phyloP scores from a whole-genome alignment of 2,888 invertebrate species.

The Idaea aversata region DNA sequence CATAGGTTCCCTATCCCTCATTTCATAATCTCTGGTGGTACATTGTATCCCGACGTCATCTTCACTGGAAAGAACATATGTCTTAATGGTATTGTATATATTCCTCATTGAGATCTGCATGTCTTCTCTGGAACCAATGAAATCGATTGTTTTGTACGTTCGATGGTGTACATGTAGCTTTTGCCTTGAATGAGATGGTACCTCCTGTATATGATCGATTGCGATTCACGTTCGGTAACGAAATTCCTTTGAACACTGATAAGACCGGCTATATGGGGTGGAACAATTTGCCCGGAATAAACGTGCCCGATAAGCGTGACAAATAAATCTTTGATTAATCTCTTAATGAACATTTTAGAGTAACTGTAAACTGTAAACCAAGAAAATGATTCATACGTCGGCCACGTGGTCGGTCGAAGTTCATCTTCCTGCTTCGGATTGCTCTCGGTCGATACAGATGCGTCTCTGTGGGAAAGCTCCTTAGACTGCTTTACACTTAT shows the following conservation, averaged over 20 bases:
- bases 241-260: slow-evolving; percentile 49
- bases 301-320: slow-evolving; percentile 43
- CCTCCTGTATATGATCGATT: slow-evolving; percentile 48
- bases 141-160: slow-evolving; percentile 43
- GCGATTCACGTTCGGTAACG: slow-evolving; percentile 43
- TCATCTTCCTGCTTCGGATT: slow-evolving; percentile 19
- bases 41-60: slow-evolving; percentile 41
- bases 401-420: slow-evolving; percentile 41
- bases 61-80: slow-evolving; percentile 55
- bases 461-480: slow-evolving; percentile 34
- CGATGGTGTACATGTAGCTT: slow-evolving; percentile 28
- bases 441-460: slow-evolving; percentile 32
- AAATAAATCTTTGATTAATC: slow-evolving; percentile 56
- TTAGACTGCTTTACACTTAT: slow-evolving; percentile 43
- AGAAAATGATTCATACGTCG: slow-evolving; percentile 64
- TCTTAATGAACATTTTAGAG: slow-evolving; percentile 51
- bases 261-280: slow-evolving; percentile 55
- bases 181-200: slow-evolving; percentile 46
- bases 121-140: slow-evolving; percentile 48
- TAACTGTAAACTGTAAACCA: slow-evolving; percentile 48
- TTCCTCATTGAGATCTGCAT: slow-evolving; percentile 31
- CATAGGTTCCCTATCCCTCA: slow-evolving; percentile 40
- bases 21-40: slow-evolving; percentile 33
- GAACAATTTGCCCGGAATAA: slow-evolving; percentile 47
- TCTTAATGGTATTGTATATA: slow-evolving; percentile 41